Evolutionary conservation across 1,140 invertebrate species (phyloP).

Genomic region (Drosophila rhopaloa): DNA sequence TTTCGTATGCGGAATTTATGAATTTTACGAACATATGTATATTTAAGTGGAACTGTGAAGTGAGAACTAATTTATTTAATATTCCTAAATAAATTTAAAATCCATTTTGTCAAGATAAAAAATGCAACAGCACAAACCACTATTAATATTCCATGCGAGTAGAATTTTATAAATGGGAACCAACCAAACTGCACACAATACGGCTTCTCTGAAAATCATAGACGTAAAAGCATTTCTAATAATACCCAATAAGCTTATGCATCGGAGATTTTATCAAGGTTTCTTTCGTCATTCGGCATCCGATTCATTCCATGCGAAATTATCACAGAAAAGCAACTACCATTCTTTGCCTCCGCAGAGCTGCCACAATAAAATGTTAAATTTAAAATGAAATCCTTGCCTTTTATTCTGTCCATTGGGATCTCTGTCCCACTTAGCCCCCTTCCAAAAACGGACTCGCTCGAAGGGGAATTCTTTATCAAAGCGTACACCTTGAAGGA

Average conservation of each 20-base stretch:
- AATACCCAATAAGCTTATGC: slow-evolving; percentile 39
- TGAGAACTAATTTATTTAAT: too few species aligned
- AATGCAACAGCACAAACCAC: too few species aligned
- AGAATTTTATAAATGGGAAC: neutral
- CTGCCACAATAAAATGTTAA: slow-evolving; percentile 46
- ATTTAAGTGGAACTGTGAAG: too few species aligned
- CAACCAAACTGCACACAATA: neutral
- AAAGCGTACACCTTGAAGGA: slow-evolving; percentile 70
- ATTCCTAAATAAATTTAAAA: too few species aligned
- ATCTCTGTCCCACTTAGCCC: slow-evolving; percentile 15
- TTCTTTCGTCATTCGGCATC: slow-evolving; percentile 3
- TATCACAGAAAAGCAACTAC: slow-evolving; percentile 65
- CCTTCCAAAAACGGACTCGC: slow-evolving; percentile 15
- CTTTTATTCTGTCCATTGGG: slow-evolving; percentile 44
- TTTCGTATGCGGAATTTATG: too few species aligned
- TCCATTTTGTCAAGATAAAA: too few species aligned
- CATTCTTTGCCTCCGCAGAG: slow-evolving; percentile 8
- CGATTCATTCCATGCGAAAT: slow-evolving; percentile 50
- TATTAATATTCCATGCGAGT: too few species aligned
- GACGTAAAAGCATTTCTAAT: slow-evolving; percentile 10
- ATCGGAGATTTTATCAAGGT: neutral
- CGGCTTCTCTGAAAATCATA: neutral
- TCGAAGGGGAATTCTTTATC: slow-evolving; percentile 28
- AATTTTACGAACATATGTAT: too few species aligned
- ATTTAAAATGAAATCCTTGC: slow-evolving; percentile 57